Percentiles rank a stretch among this genome's conserved stretches.
phyloP scores from a whole-genome alignment of 1,140 invertebrate genomes.

The Pseudomyrmex sp. region DNA sequence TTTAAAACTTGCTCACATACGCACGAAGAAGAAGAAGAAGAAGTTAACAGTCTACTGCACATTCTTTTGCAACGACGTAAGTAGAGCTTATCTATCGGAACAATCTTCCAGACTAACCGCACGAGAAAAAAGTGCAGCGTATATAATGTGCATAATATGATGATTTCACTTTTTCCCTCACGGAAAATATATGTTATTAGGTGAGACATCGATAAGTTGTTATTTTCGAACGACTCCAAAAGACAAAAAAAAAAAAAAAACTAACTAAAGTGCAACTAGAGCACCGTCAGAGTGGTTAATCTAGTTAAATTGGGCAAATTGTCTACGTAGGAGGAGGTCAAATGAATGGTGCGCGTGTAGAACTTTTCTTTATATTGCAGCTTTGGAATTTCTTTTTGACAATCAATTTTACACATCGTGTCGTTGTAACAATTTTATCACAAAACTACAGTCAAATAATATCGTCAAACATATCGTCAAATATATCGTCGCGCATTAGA shows the following conservation, averaged over 20 bases:
- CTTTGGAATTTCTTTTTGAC: background rate
- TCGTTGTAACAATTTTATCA: background rate
- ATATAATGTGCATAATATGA: background rate
- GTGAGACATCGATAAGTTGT: too few relatives aligned
- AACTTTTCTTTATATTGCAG: too few relatives aligned
- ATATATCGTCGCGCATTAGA: background rate
- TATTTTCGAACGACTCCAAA: too few relatives aligned
- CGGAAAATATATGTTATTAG: background rate
- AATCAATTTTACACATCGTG: background rate
- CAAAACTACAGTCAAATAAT: background rate
- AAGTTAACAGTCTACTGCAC: background rate
- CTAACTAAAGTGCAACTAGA: background rate
- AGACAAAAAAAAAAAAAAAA: too few relatives aligned
- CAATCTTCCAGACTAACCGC: constrained; percentile 2
- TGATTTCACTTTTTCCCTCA: constrained; percentile 23
- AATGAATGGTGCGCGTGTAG: background rate
- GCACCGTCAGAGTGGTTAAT: constrained; percentile 12
- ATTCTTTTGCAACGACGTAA: constrained; percentile 31
- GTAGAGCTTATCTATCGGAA: constrained; percentile 18
- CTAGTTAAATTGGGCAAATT: background rate
- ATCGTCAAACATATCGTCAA: background rate
- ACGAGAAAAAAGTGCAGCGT: constrained; percentile 16
- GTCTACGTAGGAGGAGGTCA: background rate
- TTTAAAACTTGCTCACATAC: background rate
- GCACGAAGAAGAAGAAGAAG: background rate